Conservation (phyloP, 2,888 invertebrate species). For the Pediacus dermestoides region DNA sequence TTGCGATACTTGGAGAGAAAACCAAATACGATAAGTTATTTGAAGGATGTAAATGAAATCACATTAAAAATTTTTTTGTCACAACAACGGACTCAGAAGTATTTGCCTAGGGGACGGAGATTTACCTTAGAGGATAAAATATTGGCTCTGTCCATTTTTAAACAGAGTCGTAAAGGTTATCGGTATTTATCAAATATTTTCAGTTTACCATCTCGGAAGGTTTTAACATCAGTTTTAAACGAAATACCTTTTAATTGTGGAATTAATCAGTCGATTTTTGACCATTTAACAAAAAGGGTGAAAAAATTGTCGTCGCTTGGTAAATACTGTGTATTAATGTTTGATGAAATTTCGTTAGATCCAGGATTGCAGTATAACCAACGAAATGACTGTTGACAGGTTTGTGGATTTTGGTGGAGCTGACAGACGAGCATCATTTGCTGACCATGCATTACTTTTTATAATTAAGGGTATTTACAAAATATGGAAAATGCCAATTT, state of each 20-base stretch:
- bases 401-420: conserved; percentile 15
- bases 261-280: conserved; percentile 11
- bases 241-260: conserved; percentile 14
- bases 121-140: conserved; percentile 10
- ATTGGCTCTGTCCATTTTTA: conserved; percentile 14
- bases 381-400: conserved; percentile 11
- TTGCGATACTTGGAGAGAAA: no score
- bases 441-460: conserved; percentile 19
- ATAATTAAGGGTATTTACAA: conserved; percentile 11
- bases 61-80: no score
- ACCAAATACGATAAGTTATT: no score
- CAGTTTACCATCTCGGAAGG: conserved; percentile 12
- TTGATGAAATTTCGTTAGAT: conserved; percentile 11
- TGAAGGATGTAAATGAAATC: no score
- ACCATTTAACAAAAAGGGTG: conserved; percentile 1
- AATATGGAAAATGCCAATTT: conserved; percentile 15
- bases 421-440: conserved; percentile 8
- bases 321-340: conserved; percentile 7
- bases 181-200: conserved; percentile 11
- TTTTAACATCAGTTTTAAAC: conserved; percentile 11
- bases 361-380: conserved; percentile 6
- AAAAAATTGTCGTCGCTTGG: conserved; percentile 4
- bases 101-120: conserved; percentile 9
- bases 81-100: no score
- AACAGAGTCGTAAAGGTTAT: conserved; percentile 14